Base-by-base conservation (phyloP, 1,140 invertebrate species). In the Notospermus geniculatus region DNA sequence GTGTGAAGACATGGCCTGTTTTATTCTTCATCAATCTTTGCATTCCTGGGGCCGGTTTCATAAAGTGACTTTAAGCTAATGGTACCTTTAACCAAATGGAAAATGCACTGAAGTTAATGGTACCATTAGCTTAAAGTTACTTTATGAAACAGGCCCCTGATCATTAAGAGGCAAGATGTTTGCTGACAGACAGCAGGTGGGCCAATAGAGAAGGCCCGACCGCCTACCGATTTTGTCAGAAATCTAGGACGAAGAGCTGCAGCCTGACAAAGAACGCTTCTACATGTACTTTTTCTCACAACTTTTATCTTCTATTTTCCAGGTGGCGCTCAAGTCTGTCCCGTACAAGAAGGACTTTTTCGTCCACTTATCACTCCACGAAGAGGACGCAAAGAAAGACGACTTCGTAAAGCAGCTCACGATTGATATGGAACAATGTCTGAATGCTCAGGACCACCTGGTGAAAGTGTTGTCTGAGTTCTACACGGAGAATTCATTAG, bases 261-360 rank as follows among this genome's bases (percentile, higher is more conserved):
- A 9, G 22, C 15, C 9, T 23, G 19, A 17, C 25, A 19, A 32
- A 25, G 15, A 36, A 36, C n/a, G 52, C 11, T 22, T 55, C n/a
- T n/a, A n/a, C 11, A 23, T 54, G 32, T n/a, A n/a, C n/a, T n/a
- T n/a, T n/a, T 45, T 29, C 22, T 17, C 54, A 30, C 39, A 2
- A 46, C 19, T 59, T 66, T 23, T 60, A 59, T 46, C 57, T 55
- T 27, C 41, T 56, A 43, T 53, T 28, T 64, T 65, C 28, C 65
- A 78, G 77, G 69, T 77, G n/a, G 77, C 77, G 17, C 69, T 71
- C 23, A 76, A 76, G 52, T 73, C 76, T 28, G 46, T 78, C 29
- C 77, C 77, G 23, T 74, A 72, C 60, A 67, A 72, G 45, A 64
- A 68, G 17, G 67, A 65, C 28, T 77, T 78, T 55, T 41, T 80